Conservation (phyloP, 2,113 vertebrate species). For the Oxyura jamaicensis region DNA sequence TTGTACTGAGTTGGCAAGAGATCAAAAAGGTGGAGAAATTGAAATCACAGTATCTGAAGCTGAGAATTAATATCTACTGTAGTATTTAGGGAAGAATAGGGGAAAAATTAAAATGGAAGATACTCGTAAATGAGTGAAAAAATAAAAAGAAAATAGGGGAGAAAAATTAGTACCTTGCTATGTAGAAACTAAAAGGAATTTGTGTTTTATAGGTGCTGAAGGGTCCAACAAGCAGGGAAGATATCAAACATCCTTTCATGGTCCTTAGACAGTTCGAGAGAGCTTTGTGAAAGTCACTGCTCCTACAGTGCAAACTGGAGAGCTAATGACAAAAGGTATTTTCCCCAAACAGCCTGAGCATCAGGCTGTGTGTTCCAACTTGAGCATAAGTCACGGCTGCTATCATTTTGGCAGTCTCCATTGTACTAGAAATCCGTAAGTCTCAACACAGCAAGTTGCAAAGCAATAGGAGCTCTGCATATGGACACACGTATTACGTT, state of each 20-base stretch:
- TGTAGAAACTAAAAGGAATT: not conserved
- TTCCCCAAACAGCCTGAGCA: not conserved
- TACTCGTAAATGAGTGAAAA: not conserved
- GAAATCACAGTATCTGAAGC: not conserved
- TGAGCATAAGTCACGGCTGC: not conserved
- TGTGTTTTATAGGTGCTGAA: not conserved
- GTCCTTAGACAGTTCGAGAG: not conserved
- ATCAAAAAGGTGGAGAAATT: constrained; percentile 36
- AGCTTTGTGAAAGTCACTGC: not conserved
- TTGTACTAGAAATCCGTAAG: not conserved
- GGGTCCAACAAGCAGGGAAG: not conserved
- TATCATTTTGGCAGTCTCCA: not conserved
- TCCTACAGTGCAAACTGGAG: not conserved
- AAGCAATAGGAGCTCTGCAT: not conserved
- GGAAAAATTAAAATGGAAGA: not conserved
- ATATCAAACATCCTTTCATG: not conserved
- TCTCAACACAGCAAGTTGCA: not conserved
- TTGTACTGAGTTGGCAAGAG: not conserved
- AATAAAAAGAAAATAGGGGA: not conserved
- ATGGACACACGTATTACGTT: not conserved
- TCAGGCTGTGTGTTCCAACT: not conserved
- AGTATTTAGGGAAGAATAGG: not conserved
- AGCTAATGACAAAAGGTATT: not conserved
- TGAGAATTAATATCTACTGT: not conserved
- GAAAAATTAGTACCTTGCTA: not conserved